Evolutionary conservation across 1,140 invertebrate species (phyloP), one percentile per base, ranked within the genome.

Genomic region (Aradophagus sp.): DNA sequence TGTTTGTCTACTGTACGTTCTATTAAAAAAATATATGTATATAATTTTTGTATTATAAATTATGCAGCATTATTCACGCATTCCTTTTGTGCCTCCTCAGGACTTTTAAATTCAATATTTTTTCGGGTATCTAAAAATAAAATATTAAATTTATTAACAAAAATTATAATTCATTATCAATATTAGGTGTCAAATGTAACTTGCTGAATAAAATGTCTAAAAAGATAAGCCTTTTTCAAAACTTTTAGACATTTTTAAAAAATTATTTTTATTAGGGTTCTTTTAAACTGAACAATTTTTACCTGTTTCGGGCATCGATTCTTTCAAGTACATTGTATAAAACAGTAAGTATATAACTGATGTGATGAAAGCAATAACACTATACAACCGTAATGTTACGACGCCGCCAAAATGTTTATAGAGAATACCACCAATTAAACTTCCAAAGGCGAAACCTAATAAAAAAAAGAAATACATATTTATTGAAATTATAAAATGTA

Each of bases 401-500:
- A 78, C 80, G 4, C 89, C 90, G 4, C 89, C 89, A 20, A 88
- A 68, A 45, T 83, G 79, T 58, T 88, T 87, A 41, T 89, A 90
- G 29, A 90, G 76, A 16, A 89, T 66, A 27, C 90, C 90, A 13
- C 90, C 89, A 2, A 90, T 72, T 1, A 91, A 67, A 56, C 89
- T 89, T 2, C 90, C 90, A 23, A 91, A 76, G 1, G 89, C 87
- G 73, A 88, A 91, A 26, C 89, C 88, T 90, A 42, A 29, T 14
- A 42, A 27, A 27, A 44, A 23, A 13, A 42, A 29, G 7, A 11
- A 29, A 45, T 16, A n/a, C 7, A 4, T 2, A 17, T 16, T 45
- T 31, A 11, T 10, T 10, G 2, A 31, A 11, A 31, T 5, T 10
- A 5, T 11, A 3, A 5, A 31, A 5, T 8, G 20, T 23, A 23